Percentiles rank a stretch among this genome's conserved stretches.
Conservation (phyloP, 2,888 invertebrate species). For the Caenorhabditis sp. region DNA sequence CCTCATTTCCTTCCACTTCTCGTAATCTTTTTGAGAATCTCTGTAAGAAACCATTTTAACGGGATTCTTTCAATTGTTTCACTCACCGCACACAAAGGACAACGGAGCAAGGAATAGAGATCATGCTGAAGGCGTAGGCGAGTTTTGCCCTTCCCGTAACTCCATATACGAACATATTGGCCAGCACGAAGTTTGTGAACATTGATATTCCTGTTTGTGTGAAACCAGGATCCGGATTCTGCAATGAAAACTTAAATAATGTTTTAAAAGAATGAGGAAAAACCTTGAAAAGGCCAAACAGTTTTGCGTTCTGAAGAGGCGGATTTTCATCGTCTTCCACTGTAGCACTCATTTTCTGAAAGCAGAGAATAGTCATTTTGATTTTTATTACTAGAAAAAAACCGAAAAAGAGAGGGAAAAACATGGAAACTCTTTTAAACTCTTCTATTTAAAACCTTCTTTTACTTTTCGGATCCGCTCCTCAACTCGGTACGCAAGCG, state of each 20-base stretch:
- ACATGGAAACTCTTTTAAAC: too few relatives aligned
- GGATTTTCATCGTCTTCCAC: conserved; percentile 65
- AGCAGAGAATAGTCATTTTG: neutral
- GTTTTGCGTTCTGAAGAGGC: conserved; percentile 42
- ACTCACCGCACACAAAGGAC: conserved; percentile 64
- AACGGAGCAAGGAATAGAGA: conserved; percentile 74
- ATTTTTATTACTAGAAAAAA: too few relatives aligned
- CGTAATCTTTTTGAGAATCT: conserved; percentile 77
- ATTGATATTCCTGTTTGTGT: conserved; percentile 74
- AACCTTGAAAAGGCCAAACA: conserved; percentile 66
- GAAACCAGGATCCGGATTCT: conserved; percentile 77
- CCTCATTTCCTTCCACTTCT: conserved; percentile 77
- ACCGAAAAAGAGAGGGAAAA: too few relatives aligned
- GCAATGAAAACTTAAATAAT: neutral
- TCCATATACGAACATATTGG: conserved; percentile 79
- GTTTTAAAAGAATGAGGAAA: neutral
- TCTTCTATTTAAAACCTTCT: too few relatives aligned
- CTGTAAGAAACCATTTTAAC: conserved; percentile 23
- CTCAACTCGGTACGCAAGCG: conserved; percentile 31
- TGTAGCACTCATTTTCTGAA: conserved; percentile 40
- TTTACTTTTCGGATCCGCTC: neutral
- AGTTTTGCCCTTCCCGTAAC: conserved; percentile 73
- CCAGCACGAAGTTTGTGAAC: conserved; percentile 71
- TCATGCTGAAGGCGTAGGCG: conserved; percentile 70
- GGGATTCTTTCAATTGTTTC: neutral